Base-by-base conservation (phyloP, 2,113 vertebrate species). In the Falcunculus frontatus region DNA sequence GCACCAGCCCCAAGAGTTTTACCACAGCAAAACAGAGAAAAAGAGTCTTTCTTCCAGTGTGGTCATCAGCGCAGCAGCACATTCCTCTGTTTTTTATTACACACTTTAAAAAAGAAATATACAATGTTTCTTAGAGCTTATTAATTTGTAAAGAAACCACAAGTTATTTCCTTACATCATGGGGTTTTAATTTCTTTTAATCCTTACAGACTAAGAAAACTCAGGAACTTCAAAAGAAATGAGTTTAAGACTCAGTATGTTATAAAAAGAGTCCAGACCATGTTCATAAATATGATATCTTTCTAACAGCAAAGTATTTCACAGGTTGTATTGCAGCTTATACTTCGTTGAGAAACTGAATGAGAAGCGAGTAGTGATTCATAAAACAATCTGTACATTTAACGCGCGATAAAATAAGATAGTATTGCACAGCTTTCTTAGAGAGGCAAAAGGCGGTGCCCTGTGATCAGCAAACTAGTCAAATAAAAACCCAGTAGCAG, bases 101-200 rank as follows among this genome's bases (percentile, higher is more conserved):
- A 76, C 42, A 74, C 75, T 97, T 97, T 97, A 84, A 8, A 96
- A 97, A 97, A 89, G 85, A 94, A 97, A 97, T 97, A 97, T 77
- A 90, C 91, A 92, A 72, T 93, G 95, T 96, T 97, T 94, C 93
- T 95, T 95, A 89, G 49, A 55, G 89, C 89, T 92, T 95, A 97
- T 96, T 98, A 97, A 98, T 97, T 97, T 97, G 95, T 89, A 96
- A 96, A 98, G 94, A 97, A 93, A 91, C 97, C 92, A 92, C 87
- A 96, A 97, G 96, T 92, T 96, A 97, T 95, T 97, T 97, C 76
- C 92, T 97, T 96, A 95, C 79, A 97, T 70, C 62, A 60, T 32
- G 64, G 65, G 74, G 12, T 89, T 96, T 96, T 75, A 84, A 37
- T 23, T 87, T 57, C 63, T 82, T 87, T 63, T 13, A 89, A 82